Evolutionary conservation across 1,140 invertebrate species (phyloP).

Genomic region (Microvelia longipes): DNA sequence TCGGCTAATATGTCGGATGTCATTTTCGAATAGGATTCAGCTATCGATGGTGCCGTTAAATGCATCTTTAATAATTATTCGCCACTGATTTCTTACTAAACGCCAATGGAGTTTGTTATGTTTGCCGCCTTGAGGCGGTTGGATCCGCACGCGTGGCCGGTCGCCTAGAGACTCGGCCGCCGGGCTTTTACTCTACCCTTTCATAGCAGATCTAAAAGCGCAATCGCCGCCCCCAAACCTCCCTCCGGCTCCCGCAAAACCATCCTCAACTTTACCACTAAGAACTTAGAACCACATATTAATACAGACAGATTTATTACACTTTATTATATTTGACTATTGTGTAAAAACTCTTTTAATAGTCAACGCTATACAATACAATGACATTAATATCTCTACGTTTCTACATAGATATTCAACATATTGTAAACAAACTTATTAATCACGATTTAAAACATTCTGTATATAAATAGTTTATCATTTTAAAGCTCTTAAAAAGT

Average conservation of each 20-base stretch:
- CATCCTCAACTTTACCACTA: not conserved
- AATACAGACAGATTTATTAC: not conserved
- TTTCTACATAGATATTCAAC: too few species aligned
- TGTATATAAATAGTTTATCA: too few species aligned
- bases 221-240: slow-evolving; percentile 10
- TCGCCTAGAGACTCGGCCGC: not conserved
- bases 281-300: not conserved
- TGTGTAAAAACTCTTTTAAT: too few species aligned
- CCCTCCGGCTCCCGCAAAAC: slow-evolving; percentile 6
- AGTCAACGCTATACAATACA: too few species aligned
- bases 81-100: slow-evolving; percentile 7
- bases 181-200: slow-evolving; percentile 12
- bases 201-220: slow-evolving; percentile 12
- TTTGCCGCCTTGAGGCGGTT: not conserved
- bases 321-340: too few species aligned
- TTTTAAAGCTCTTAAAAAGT: too few species aligned
- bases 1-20: slow-evolving; percentile 72
- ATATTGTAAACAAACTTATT: too few species aligned
- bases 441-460: too few species aligned
- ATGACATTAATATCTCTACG: too few species aligned
- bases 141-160: slow-evolving; percentile 1
- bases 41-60: slow-evolving; percentile 39
- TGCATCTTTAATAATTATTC: slow-evolving; percentile 31
- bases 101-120: not conserved
- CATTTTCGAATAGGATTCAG: slow-evolving; percentile 77